A percentile compares a stretch with the other conserved stretches of the same genome.
These are phyloP conservation scores for Drosophila greeni DNA, from an alignment of 2,888 invertebrate species.

Conservation along the genomic window DNA sequence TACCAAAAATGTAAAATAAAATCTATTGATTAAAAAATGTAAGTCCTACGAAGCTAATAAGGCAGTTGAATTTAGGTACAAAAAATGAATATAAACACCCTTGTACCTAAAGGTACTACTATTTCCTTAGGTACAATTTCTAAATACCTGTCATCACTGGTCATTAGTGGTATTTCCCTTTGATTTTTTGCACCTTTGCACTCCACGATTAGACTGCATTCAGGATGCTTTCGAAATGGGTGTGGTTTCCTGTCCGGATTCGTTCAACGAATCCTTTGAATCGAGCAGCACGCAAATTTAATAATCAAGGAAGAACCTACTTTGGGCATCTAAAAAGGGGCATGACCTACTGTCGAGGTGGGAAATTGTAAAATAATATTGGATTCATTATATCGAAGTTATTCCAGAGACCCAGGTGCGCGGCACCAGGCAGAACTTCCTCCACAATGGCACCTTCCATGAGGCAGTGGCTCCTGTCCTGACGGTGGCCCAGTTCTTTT, in stretches of 20 bases:
- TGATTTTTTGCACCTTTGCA: not conserved
- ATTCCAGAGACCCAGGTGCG: conserved; percentile 14
- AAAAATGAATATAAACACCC: not conserved
- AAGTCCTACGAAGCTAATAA: not conserved
- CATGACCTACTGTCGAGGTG: conserved; percentile 2
- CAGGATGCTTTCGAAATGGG: conserved; percentile 2
- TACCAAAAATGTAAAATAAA: not conserved
- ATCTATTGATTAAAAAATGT: not conserved
- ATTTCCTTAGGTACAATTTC: not conserved
- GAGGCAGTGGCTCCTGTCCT: conserved; percentile 76
- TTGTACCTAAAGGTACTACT: not conserved
- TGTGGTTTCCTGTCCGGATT: not conserved
- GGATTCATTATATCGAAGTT: too few relatives aligned
- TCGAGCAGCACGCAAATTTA: not conserved
- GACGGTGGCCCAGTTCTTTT: conserved; percentile 74
- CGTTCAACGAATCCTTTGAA: not conserved
- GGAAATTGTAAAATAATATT: too few relatives aligned
- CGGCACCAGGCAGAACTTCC: conserved; percentile 55
- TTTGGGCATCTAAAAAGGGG: not conserved
- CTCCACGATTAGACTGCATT: not conserved
- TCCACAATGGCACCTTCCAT: conserved; percentile 73
- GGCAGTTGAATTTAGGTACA: not conserved
- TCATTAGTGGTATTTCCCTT: not conserved
- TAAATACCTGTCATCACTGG: not conserved
- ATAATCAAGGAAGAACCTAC: not conserved